phyloP scores from a whole-genome alignment of 1,140 invertebrate genomes.

The Portunus trituberculatus region DNA sequence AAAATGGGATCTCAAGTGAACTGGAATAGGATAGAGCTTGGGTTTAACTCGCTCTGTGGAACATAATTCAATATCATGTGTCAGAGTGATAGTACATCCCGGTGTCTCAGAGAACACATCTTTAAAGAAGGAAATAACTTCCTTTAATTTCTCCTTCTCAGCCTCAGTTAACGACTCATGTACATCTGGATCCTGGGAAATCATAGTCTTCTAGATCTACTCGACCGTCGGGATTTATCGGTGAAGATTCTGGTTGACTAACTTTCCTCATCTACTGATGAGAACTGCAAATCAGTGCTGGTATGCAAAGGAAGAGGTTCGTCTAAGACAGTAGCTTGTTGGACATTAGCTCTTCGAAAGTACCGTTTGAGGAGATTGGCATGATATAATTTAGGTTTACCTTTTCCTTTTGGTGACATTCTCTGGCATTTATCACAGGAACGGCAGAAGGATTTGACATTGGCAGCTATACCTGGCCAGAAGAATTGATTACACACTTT shows the following conservation, averaged over 20 bases:
- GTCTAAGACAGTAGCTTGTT: background rate
- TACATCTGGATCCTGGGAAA: background rate
- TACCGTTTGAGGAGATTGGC: too few relatives aligned
- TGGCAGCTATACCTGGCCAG: too few relatives aligned
- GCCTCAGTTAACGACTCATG: background rate
- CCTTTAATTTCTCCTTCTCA: too few relatives aligned
- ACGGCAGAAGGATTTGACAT: too few relatives aligned
- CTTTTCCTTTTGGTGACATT: too few relatives aligned
- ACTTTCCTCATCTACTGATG: background rate
- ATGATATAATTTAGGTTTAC: conserved; percentile 34
- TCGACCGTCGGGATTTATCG: background rate
- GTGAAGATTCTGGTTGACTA: background rate
- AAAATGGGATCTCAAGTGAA: background rate
- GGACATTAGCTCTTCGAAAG: background rate
- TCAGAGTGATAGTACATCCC: background rate
- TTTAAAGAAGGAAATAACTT: background rate
- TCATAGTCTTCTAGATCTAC: background rate
- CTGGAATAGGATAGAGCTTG: conserved; percentile 32
- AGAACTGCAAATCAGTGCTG: too few relatives aligned
- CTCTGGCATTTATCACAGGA: too few relatives aligned
- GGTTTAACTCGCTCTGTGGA: background rate
- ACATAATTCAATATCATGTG: background rate
- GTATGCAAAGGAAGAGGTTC: background rate
- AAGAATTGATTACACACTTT: too few relatives aligned
- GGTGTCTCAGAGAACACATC: conserved; percentile 5